These are phyloP conservation scores for Halictus quadricinctus DNA, from an alignment of 2,888 invertebrate species.

Conservation along the genomic window DNA sequence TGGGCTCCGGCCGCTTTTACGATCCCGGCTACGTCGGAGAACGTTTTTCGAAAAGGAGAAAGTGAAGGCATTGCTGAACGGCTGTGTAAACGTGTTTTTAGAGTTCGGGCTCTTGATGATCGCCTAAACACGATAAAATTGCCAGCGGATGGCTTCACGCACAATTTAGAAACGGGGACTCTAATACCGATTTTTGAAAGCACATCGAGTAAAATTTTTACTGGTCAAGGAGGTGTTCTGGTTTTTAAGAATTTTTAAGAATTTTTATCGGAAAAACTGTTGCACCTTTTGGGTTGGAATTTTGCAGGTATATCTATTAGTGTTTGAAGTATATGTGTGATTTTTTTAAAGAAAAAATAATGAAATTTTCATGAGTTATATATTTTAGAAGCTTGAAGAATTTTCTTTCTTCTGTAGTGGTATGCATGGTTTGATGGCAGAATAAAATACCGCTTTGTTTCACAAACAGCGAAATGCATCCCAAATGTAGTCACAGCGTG, in stretches of 20 bases:
- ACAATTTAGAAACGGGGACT: background rate
- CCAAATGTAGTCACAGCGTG: constrained; percentile 13
- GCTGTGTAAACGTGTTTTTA: constrained; percentile 9
- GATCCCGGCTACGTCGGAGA: constrained; percentile 6
- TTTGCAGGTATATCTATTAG: background rate
- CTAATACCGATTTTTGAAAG: background rate
- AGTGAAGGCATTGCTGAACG: constrained; percentile 1
- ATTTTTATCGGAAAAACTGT: too few relatives aligned
- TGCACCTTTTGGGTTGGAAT: background rate
- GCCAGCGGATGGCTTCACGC: background rate
- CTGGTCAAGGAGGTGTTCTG: too few relatives aligned
- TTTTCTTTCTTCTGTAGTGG: background rate
- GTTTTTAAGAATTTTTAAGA: too few relatives aligned
- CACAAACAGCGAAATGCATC: background rate
- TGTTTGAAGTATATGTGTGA: background rate
- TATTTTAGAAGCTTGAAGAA: background rate
- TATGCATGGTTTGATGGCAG: background rate
- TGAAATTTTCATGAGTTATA: too few relatives aligned
- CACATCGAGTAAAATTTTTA: too few relatives aligned
- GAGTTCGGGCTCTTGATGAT: background rate
- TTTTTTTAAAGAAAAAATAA: too few relatives aligned
- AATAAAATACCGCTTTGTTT: background rate
- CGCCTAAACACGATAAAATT: background rate
- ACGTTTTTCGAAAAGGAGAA: constrained; percentile 42
- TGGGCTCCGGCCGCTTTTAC: background rate